Evolutionary conservation across 2,888 invertebrate species (phyloP).

Genomic region (Tromatobia lineatoria): DNA sequence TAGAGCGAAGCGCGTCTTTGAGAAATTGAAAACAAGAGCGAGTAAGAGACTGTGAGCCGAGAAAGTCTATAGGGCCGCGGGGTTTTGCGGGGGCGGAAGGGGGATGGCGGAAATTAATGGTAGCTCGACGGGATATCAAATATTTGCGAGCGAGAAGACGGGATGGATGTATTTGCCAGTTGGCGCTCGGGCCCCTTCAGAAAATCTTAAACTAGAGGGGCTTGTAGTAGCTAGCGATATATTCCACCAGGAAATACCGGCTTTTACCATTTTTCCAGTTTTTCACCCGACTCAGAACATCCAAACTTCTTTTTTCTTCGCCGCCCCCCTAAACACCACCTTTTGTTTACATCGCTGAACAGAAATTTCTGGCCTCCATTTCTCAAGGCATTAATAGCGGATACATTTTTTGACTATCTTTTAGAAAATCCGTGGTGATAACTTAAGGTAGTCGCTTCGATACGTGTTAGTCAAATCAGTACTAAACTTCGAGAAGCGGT

Average conservation of each 20-base stretch:
- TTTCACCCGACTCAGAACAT: neutral
- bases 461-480: too few relatives aligned
- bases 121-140: constrained; percentile 75
- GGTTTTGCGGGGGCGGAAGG: neutral
- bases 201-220: constrained; percentile 39
- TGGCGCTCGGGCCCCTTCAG: constrained; percentile 1
- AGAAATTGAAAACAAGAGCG: constrained; percentile 76
- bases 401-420: neutral
- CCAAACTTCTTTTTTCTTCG: neutral
- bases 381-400: neutral
- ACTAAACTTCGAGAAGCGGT: too few relatives aligned
- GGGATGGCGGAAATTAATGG: constrained; percentile 77
- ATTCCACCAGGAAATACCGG: constrained; percentile 13
- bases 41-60: constrained; percentile 34
- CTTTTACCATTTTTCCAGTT: constrained; percentile 31
- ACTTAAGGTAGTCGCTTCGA: too few relatives aligned
- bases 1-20: constrained; percentile 69
- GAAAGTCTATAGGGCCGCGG: constrained; percentile 4
- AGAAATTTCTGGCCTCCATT: neutral
- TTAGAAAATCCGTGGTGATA: too few relatives aligned
- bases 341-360: constrained; percentile 35
- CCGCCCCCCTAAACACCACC: neutral
- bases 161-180: constrained; percentile 63
- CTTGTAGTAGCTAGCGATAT: constrained; percentile 19
- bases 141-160: constrained; percentile 73